Base-by-base conservation (phyloP, 2,888 invertebrate genomes). In the Pachliopta kotzebuea region DNA sequence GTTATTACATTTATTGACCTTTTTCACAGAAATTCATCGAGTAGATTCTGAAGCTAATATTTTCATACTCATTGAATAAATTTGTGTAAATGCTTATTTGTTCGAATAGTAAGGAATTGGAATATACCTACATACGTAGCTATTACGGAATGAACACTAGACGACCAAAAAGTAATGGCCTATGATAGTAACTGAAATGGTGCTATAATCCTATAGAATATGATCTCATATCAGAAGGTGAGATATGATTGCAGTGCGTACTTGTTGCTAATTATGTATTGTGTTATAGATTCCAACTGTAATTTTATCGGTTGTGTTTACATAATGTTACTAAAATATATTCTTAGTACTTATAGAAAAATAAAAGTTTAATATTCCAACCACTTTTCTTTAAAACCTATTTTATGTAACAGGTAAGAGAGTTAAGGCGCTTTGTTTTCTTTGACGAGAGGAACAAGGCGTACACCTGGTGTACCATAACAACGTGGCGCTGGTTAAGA, bases 101-200 rank as follows among this genome's bases (percentile, higher is more conserved):
- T 21, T 60, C 14, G 49, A 62, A 58, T 57, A 64, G 24, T 65
- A 56, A 64, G 29, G 42, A 49, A 63, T 60, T 59, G 26, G 53
- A 63, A 63, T 59, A 65, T 68, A 64, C 26, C 52, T 63, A 68
- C 68, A 68, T 70, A 67, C 69, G 67, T 71, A 72, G 72, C 72
- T 71, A 65, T 65, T 72, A 75, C 66, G 76, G 77, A 75, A 71
- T 70, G 78, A 76, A 73, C 74, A 79, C 81, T 87, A 90, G 90
- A 90, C 90, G 90, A 90, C 90, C 90, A 90, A 90, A 87, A 82
- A 80, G 78, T 79, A 73, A 90, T 86, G 90, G 90, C 90, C 90
- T 90, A 89, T 80, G 86, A 86, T 81, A 76, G 89, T 86, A 90
- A 90, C 83, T 84, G 87, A 85, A 85, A 82, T 88, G 91, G 91